A percentile compares a stretch with the other conserved stretches of the same genome.
Evolutionary conservation across 2,113 vertebrate species (phyloP).

Genomic region (Actinemys pallida): DNA sequence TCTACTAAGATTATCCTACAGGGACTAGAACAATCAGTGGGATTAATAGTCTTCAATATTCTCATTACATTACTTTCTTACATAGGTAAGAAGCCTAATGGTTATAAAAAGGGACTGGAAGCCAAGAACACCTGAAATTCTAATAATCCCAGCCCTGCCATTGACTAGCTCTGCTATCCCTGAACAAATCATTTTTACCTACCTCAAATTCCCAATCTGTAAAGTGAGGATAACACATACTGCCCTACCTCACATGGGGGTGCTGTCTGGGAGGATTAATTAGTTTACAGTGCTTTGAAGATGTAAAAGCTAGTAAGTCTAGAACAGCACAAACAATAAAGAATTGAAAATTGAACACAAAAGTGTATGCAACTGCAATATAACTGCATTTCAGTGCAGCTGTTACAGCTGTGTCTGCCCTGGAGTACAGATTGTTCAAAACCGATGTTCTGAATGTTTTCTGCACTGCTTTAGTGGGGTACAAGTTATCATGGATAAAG

Average conservation of each 20-base stretch:
- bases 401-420: not conserved
- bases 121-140: not conserved
- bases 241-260: not conserved
- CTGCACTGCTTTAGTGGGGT: not conserved
- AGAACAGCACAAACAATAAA: not conserved
- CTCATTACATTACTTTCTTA: not conserved
- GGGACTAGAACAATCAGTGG: not conserved
- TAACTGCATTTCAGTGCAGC: not conserved
- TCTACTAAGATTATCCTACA: not conserved
- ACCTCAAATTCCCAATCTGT: not conserved
- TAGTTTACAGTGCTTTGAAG: not conserved
- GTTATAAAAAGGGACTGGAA: not conserved
- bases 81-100: not conserved
- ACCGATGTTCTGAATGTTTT: not conserved
- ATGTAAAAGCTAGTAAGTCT: not conserved
- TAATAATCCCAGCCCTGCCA: not conserved
- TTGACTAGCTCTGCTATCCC: not conserved
- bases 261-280: fast-evolving
- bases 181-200: not conserved
- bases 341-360: not conserved
- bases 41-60: not conserved
- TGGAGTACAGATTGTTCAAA: not conserved
- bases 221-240: not conserved
- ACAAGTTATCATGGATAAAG: not conserved
- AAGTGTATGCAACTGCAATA: not conserved